Evolutionary conservation across 2,113 vertebrate species (phyloP).

Genomic region (Chelonoidis abingdonii): DNA sequence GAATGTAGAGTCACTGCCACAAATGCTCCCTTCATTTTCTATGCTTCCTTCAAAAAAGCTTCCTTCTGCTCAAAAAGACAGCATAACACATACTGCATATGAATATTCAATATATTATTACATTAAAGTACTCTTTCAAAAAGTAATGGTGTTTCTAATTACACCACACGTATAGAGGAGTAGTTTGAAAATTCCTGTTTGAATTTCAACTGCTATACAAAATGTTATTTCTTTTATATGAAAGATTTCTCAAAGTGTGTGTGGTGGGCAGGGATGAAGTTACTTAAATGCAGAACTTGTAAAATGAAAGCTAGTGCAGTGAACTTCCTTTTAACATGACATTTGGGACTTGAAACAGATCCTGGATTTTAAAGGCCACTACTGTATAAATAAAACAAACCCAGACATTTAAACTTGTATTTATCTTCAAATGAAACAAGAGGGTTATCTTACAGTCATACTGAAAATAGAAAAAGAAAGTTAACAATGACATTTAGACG

Average conservation of each 20-base stretch:
- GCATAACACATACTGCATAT: rapidly evolving
- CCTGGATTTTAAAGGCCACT: conserved; percentile 54
- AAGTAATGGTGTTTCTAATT: not conserved
- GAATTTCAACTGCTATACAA: not conserved
- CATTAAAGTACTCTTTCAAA: not conserved
- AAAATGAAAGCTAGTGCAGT: not conserved
- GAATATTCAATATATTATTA: not conserved
- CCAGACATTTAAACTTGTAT: not conserved
- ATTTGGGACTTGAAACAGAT: conserved; percentile 50
- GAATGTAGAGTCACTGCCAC: conserved; percentile 93
- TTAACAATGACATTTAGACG: conserved; percentile 45
- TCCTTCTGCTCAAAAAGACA: conserved; percentile 80
- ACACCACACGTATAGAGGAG: not conserved
- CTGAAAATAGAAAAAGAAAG: not conserved
- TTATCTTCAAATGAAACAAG: conserved; percentile 51
- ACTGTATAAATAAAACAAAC: conserved; percentile 35
- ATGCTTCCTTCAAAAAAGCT: conserved; percentile 87
- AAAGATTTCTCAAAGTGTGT: not conserved
- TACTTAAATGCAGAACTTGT: not conserved
- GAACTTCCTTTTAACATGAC: conserved; percentile 37
- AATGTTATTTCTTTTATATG: not conserved
- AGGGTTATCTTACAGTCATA: conserved; percentile 6
- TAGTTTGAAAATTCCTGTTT: not conserved
- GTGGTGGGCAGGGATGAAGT: not conserved
- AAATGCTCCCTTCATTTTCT: conserved; percentile 93